These are phyloP conservation scores for Propithecus coquereli DNA, from an alignment of 2,113 vertebrate genomes.

Conservation along the genomic window DNA sequence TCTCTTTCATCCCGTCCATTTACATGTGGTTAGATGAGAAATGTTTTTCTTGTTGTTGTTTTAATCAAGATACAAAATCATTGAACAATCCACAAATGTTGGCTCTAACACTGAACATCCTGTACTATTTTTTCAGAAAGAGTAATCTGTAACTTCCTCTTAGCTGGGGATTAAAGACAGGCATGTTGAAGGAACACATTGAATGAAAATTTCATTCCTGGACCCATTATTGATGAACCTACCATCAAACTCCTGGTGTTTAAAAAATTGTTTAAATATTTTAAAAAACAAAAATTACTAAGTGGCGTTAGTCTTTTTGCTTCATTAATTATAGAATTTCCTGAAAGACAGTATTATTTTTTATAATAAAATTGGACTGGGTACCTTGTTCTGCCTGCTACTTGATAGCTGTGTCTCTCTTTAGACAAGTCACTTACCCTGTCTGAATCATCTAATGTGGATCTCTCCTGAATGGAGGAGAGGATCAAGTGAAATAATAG, in stretches of 20 bases:
- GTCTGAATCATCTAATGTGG: background rate
- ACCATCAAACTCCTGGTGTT: background rate
- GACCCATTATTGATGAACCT: background rate
- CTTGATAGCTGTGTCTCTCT: background rate
- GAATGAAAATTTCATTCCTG: background rate
- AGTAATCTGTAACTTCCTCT: background rate
- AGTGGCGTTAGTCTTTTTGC: background rate
- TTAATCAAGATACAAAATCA: background rate
- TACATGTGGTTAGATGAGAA: background rate
- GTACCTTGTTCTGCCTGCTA: background rate
- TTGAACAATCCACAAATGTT: background rate
- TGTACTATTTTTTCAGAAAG: background rate
- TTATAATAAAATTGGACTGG: background rate
- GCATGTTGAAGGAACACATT: background rate
- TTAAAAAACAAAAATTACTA: background rate
- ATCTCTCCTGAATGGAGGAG: background rate
- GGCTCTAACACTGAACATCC: background rate
- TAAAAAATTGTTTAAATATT: background rate
- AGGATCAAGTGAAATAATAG: slow-evolving; percentile 8
- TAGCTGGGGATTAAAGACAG: background rate
- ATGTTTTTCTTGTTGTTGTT: background rate
- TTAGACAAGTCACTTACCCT: background rate
- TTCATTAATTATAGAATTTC: background rate
- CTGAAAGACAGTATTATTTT: background rate
- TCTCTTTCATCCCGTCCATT: background rate